Evolutionary conservation across 64 coral and sea anemone species (phyloP).

Genomic region (Porites lutea): DNA sequence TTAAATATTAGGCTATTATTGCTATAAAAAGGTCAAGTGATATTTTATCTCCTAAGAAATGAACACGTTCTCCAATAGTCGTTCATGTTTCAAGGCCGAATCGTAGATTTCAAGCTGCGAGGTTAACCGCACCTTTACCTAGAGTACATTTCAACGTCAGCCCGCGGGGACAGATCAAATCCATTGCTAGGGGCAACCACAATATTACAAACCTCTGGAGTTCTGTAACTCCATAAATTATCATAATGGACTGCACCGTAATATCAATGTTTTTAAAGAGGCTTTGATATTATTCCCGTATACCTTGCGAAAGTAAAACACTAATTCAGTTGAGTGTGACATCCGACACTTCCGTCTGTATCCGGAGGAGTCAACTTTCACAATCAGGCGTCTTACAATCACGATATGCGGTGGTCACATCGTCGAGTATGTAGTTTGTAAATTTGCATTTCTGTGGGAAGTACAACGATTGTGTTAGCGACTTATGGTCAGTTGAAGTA

Average conservation of each 20-base stretch:
- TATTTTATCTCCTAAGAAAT: too few relatives aligned
- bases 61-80: too few relatives aligned
- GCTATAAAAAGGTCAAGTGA: too few relatives aligned
- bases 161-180: too few relatives aligned
- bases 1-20: too few relatives aligned
- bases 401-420: neutral
- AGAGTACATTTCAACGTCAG: too few relatives aligned
- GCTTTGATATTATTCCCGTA: neutral
- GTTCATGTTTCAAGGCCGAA: too few relatives aligned
- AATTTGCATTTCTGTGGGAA: slow-evolving; percentile 24
- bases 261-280: neutral
- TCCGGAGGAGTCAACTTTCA: neutral
- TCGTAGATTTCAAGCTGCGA: too few relatives aligned
- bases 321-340: neutral
- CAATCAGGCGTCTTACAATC: neutral
- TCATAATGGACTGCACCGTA: neutral
- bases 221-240: neutral
- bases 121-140: too few relatives aligned
- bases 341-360: neutral
- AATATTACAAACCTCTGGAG: neutral
- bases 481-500: too few relatives aligned
- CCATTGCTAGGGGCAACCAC: too few relatives aligned
- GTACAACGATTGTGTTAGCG: neutral
- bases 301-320: neutral
- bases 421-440: neutral